phyloP scores from a whole-genome alignment of 2,113 vertebrate genomes.

The Meleagris gallopavo region DNA sequence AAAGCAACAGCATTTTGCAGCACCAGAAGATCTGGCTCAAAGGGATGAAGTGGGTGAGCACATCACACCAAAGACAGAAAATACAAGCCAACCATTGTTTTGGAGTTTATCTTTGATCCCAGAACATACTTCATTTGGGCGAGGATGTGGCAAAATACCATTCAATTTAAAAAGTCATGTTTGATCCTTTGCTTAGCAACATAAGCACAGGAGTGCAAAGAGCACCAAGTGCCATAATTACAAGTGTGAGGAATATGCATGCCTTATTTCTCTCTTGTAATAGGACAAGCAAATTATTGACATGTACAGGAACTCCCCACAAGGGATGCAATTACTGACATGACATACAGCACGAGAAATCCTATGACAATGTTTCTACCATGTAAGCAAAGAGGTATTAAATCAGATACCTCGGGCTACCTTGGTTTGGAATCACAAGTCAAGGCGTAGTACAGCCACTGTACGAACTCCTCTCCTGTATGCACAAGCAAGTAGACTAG shows the following conservation, averaged over 20 bases:
- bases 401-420: conserved; percentile 44
- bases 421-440: conserved; percentile 60
- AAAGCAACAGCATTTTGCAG: conserved; percentile 27
- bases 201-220: conserved; percentile 49
- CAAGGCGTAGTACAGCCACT: conserved; percentile 53
- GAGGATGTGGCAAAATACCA: not conserved
- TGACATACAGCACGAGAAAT: conserved; percentile 56
- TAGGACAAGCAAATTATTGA: conserved; percentile 33
- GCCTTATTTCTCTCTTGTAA: conserved; percentile 70
- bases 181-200: conserved; percentile 42
- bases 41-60: conserved; percentile 47
- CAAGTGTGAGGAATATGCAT: conserved; percentile 52
- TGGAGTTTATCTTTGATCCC: conserved; percentile 31
- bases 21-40: conserved; percentile 22
- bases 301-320: conserved; percentile 32
- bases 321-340: conserved; percentile 36
- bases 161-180: not conserved
- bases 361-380: not conserved
- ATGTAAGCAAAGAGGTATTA: conserved; percentile 45
- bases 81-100: not conserved
- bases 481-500: conserved; percentile 55
- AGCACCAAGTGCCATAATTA: conserved; percentile 50
- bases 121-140: conserved; percentile 27
- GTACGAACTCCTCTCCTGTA: conserved; percentile 48
- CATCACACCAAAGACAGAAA: conserved; percentile 48